Evolutionary conservation across 2,797 vertebrate species (phyloP).

Genomic region (Macropodus opercularis): DNA sequence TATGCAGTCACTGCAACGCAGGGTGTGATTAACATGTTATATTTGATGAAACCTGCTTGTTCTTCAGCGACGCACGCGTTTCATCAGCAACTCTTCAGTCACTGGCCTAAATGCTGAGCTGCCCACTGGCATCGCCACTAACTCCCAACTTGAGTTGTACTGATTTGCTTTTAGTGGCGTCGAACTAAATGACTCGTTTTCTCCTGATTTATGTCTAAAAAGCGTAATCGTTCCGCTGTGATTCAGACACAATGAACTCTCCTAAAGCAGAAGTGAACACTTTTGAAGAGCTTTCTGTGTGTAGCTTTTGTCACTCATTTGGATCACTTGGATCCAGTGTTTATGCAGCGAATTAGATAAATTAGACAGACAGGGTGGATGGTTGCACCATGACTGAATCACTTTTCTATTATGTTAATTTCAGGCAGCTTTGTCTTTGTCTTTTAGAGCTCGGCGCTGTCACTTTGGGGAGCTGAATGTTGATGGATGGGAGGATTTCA

Average conservation of each 20-base stretch:
- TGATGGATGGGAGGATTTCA: constrained; percentile 67
- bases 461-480: constrained; percentile 56
- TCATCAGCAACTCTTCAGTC: constrained; percentile 18
- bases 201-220: constrained; percentile 12
- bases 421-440: constrained; percentile 46
- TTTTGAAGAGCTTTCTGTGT: background rate
- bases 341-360: constrained; percentile 69
- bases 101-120: constrained; percentile 9
- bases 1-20: constrained; percentile 25
- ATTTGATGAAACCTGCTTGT: constrained; percentile 35
- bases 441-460: constrained; percentile 47
- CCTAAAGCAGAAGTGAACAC: constrained; percentile 8
- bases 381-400: constrained; percentile 57
- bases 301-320: constrained; percentile 62
- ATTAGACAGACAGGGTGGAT: constrained; percentile 65
- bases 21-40: constrained; percentile 30
- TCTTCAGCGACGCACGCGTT: constrained; percentile 24
- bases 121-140: background rate
- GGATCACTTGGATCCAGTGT: constrained; percentile 70
- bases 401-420: constrained; percentile 63
- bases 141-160: background rate
- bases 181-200: constrained; percentile 6
- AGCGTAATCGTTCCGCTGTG: constrained; percentile 3
- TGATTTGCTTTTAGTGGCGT: constrained; percentile 11
- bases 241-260: constrained; percentile 11